Evolutionary conservation across 2,888 invertebrate genomes (phyloP), one percentile per base, ranked within the genome.

Genomic region (Autographa pulchrina): DNA sequence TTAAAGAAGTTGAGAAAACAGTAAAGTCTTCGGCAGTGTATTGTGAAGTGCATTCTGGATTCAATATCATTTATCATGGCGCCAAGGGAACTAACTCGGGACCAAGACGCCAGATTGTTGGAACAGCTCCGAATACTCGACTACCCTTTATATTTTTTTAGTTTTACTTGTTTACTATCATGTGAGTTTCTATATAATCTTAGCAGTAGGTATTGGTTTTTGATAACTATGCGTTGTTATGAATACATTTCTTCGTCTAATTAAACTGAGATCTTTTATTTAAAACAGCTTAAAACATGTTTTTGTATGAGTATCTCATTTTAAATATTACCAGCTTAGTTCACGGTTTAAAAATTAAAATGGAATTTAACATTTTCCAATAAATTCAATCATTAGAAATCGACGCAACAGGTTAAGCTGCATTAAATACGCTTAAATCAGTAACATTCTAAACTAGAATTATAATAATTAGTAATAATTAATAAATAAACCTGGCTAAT

Each of bases 41-140:
- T 48, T 48, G 54, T 56, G 54, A 20, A 56, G 54, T 25, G 54
- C 20, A 56, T 18, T 25, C 54, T 25, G 25, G 54, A 54, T 56
- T 25, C 54, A 56, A 56, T 56, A 56, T 56, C 54, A 56, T 56
- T 56, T 56, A 56, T 56, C 54, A 25, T 56, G 25, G 54, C 20
- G 20, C 54, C 13, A 8, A 20, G 54, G 54, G 54, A 56, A 20
- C 54, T 25, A 20, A 11, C 54, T 56, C 20, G 54, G 20, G 25
- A 56, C 11, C 54, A 56, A 56, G 54, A 25, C 54, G 54, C 54
- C 54, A 56, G 54, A 11, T 56, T 56, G 54, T 56, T 25, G 20
- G 13, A 56, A 56, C 54, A 20, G 54, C 54, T 56, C 54, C 54
- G 11, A 25, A 56, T 56, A 56, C 18, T 54, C 9, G 2, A 54